Evolutionary conservation across 1,140 invertebrate genomes (phyloP), one percentile per base, ranked within the genome.

Genomic region (Mizuhopecten yessoensis): DNA sequence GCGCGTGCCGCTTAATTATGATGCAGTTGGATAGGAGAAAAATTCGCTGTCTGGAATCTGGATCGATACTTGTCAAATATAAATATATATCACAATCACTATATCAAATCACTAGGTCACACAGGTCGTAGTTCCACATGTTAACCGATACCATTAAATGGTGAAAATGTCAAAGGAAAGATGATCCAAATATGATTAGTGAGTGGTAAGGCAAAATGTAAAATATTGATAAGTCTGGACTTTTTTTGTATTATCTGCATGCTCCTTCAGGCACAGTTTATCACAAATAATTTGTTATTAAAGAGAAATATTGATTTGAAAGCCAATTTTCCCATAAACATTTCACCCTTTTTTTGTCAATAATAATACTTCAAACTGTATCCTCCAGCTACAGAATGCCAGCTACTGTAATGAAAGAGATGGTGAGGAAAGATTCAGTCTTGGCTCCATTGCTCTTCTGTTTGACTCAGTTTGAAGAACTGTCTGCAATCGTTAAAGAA

Each of bases 71-170:
- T 75, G 20, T 86, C 89, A 90, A 90, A 90, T 92, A 92, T 90
- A 92, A 90, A 92, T 92, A 92, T 92, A 92, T 87, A 92, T 90
- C 87, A 86, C 91, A 90, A 92, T 90, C 88, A 87, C 87, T 42
- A 89, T 88, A 92, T 90, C 88, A 87, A 89, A 90, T 90, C 88
- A 89, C 87, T 36, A 87, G 89, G 57, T 34, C 42, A 86, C 45
- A 33, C 36, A 87, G 88, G 33, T 86, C 89, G 42, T 20, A 33
- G 42, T 42, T 90, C 87, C 86, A 86, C 42, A 90, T 90, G 89
- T 87, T 87, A 89, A 89, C 89, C 89, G 90, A 91, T 89, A 86
- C 91, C 91, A 91, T 91, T 91, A 91, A 91, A 88, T 86, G 88
- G 49, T 87, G 86, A 87, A 91, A 87, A 87, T 49, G 91, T 89